phyloP scores from a whole-genome alignment of 2,888 invertebrate species.

The Calameuta filiformis region DNA sequence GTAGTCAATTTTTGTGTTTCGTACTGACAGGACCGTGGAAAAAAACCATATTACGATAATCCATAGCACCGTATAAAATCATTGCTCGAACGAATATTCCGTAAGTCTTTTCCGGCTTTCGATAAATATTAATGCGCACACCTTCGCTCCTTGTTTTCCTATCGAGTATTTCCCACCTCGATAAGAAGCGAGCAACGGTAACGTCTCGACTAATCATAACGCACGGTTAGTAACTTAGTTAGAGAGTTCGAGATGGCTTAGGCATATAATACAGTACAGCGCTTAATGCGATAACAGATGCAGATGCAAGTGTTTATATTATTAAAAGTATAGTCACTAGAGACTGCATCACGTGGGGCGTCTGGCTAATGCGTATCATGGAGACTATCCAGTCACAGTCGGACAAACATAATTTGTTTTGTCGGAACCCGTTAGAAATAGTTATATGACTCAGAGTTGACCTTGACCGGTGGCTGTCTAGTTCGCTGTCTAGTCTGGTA shows the following conservation, averaged over 20 bases:
- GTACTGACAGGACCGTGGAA: not conserved
- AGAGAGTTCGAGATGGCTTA: not conserved
- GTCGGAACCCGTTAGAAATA: not conserved
- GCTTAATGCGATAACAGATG: too few species aligned
- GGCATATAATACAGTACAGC: not conserved
- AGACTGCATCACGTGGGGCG: not conserved
- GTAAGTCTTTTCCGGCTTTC: not conserved
- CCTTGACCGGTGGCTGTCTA: not conserved
- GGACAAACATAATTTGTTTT: not conserved
- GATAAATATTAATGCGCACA: not conserved
- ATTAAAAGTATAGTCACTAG: not conserved
- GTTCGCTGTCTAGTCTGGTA: not conserved
- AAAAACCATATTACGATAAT: not conserved
- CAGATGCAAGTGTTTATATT: not conserved
- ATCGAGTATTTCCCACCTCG: not conserved
- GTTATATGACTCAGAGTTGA: not conserved
- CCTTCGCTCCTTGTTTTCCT: not conserved
- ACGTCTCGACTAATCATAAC: not conserved
- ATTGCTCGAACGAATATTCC: not conserved
- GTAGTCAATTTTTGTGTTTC: not conserved
- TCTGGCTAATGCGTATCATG: not conserved
- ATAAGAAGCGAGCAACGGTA: not conserved
- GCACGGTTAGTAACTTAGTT: not conserved
- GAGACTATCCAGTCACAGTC: not conserved
- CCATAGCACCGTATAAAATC: not conserved